Base-by-base conservation (phyloP, 2,797 vertebrate species). In the Hypotaenidia okinawae region DNA sequence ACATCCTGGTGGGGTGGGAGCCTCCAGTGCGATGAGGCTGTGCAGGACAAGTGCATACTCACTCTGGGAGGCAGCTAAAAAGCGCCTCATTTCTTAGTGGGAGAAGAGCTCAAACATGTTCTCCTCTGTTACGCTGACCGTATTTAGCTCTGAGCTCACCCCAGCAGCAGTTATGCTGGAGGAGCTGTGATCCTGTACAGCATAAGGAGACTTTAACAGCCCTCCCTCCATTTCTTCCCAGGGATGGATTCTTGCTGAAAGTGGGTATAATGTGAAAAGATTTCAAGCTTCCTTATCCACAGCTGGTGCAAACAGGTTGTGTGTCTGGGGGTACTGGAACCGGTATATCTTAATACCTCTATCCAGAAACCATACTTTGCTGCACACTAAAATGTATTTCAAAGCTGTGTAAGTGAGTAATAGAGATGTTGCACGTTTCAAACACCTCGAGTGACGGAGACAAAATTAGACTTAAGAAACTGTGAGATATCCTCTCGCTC, bases 211-310 rank as follows among this genome's bases (percentile, higher is more conserved):
- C 35, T 62, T 82, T 39, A 66, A 33, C 88, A 95, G 51, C 70
- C 61, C 67, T 89, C 84, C 63, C 61, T 87, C 70, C 45, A 62
- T 57, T 90, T 87, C 67, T 94, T 96, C 52, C 75, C 64, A 70
- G 47, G 74, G 77, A 79, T 6, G 69, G 63, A 59, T 41, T 80
- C 61, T 55, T 81, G 51, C 89, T 90, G 35, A 84, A 80, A 90
- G 61, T 24, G 45, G 12, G 22, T 73, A 63, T 63, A n/a, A 76
- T 2, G 1, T 72, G 68, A 32, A 84, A 96, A 90, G n/a, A 54
- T 86, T 91, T 84, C 63, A 67, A 81, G 66, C 16, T 15, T 80
- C 58, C 33, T 92, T 49, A 66, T 27, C 41, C 57, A 43, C 58
- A 82, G 51, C 2, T 54, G 6, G 58, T 63, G 55, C 30, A 32